Percentiles rank a stretch among this genome's conserved stretches.
Evolutionary conservation across 2,888 invertebrate species (phyloP).

Genomic region (Cerastis rubricosa): DNA sequence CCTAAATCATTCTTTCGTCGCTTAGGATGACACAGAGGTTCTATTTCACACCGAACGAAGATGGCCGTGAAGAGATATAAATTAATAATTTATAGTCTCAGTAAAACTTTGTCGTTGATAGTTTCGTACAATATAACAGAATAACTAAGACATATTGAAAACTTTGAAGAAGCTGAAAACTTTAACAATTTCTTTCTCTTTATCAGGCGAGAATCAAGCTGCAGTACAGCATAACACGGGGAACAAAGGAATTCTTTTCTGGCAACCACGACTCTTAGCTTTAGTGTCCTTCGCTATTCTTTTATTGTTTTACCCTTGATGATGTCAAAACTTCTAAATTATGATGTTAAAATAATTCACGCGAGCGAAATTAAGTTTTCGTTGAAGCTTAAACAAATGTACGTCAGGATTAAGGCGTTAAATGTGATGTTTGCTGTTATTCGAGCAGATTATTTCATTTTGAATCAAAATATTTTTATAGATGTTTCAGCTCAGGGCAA

Average conservation of each 20-base stretch:
- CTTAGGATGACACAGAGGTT: slow-evolving; percentile 2
- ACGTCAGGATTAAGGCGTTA: slow-evolving; percentile 8
- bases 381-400: slow-evolving; percentile 2
- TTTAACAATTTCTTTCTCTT: slow-evolving; percentile 61
- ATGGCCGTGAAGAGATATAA: slow-evolving; percentile 11
- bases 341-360: slow-evolving; percentile 20
- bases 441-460: slow-evolving; percentile 18
- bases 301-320: slow-evolving; percentile 78
- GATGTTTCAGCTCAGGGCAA: neutral
- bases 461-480: slow-evolving; percentile 35
- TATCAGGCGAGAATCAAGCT: slow-evolving; percentile 91
- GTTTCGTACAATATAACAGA: slow-evolving; percentile 52
- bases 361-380: slow-evolving; percentile 2
- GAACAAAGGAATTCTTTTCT: slow-evolving; percentile 88
- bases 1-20: neutral
- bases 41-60: slow-evolving; percentile 37
- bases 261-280: slow-evolving; percentile 79
- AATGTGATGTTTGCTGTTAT: slow-evolving; percentile 36
- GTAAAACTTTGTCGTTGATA: slow-evolving; percentile 40
- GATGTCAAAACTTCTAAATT: slow-evolving; percentile 33
- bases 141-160: slow-evolving; percentile 51
- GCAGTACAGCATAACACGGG: slow-evolving; percentile 92
- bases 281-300: slow-evolving; percentile 76
- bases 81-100: slow-evolving; percentile 39
- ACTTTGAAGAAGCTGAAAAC: slow-evolving; percentile 46